Evolutionary conservation across 2,888 invertebrate genomes (phyloP).

Genomic region (Xanthorhoe spadicearia): DNA sequence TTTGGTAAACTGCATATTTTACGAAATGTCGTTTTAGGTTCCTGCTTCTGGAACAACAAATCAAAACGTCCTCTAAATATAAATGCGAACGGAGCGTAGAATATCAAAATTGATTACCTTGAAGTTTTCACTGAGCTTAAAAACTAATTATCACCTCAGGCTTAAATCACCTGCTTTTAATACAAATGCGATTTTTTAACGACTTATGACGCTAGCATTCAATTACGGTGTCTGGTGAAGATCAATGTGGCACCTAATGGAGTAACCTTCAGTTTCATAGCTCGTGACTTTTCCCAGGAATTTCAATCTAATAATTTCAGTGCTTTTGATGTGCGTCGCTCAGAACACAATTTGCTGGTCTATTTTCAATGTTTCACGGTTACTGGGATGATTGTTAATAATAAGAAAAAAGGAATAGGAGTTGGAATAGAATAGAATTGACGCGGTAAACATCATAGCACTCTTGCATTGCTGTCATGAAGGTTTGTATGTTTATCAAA

Average conservation of each 20-base stretch:
- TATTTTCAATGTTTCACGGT: slow-evolving; percentile 19
- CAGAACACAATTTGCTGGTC: slow-evolving; percentile 15
- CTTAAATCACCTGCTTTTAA: too few species aligned
- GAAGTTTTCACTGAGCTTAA: too few species aligned
- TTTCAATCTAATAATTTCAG: slow-evolving; percentile 17
- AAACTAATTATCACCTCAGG: too few species aligned
- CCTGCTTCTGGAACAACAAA: too few species aligned
- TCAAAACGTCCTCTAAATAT: too few species aligned
- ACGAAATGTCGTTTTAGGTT: too few species aligned
- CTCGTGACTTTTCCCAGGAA: slow-evolving; percentile 12
- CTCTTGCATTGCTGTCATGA: background rate
- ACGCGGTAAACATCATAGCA: background rate
- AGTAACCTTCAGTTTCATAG: slow-evolving; percentile 21
- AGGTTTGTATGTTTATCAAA: too few species aligned
- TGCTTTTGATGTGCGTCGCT: slow-evolving; percentile 28
- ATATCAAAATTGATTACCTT: too few species aligned
- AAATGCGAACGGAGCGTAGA: too few species aligned
- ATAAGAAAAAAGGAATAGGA: background rate
- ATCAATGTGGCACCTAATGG: slow-evolving; percentile 25
- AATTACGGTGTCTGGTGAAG: slow-evolving; percentile 30
- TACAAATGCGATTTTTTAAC: background rate
- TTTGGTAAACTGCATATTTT: too few species aligned
- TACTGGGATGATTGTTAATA: slow-evolving; percentile 1
- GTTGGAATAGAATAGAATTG: too few species aligned
- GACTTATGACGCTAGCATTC: slow-evolving; percentile 20